These are phyloP conservation scores for Chloroclysta siterata DNA, from an alignment of 2,888 invertebrate genomes.

Conservation along the genomic window DNA sequence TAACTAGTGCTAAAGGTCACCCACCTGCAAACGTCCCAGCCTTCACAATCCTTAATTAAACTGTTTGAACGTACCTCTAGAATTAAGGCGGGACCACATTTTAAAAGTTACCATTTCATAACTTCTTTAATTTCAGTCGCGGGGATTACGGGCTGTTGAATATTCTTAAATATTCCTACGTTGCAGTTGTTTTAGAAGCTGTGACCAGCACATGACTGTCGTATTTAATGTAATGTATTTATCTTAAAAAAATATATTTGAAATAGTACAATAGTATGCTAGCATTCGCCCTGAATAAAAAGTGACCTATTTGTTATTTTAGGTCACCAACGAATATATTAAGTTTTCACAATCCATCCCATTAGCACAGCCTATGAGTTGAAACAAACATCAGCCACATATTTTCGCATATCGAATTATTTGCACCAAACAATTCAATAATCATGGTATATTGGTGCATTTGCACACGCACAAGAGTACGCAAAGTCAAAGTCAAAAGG, in stretches of 20 bases:
- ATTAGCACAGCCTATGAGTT: too few species aligned
- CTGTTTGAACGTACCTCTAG: conserved; percentile 51
- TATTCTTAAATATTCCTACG: conserved; percentile 60
- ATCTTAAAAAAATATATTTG: background rate
- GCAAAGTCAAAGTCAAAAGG: too few species aligned
- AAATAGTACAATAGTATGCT: too few species aligned
- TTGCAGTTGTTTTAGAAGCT: conserved; percentile 16
- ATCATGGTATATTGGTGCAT: too few species aligned
- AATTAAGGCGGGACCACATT: conserved; percentile 52
- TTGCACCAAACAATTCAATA: too few species aligned
- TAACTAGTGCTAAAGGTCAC: conserved; percentile 7
- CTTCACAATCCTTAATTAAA: conserved; percentile 59
- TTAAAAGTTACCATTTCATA: conserved; percentile 61
- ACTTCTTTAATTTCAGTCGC: conserved; percentile 68
- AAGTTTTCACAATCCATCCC: too few species aligned
- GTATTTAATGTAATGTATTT: background rate
- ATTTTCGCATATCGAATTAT: too few species aligned
- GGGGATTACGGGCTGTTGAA: conserved; percentile 59
- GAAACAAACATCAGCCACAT: too few species aligned
- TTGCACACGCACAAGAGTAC: too few species aligned
- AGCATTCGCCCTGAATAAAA: too few species aligned
- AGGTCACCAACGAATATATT: too few species aligned
- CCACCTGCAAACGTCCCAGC: conserved; percentile 37
- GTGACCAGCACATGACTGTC: background rate
- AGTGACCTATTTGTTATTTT: too few species aligned